Evolutionary conservation across 2,113 vertebrate genomes (phyloP), one percentile per base, ranked within the genome.

Genomic region (Mohoua ochrocephala): DNA sequence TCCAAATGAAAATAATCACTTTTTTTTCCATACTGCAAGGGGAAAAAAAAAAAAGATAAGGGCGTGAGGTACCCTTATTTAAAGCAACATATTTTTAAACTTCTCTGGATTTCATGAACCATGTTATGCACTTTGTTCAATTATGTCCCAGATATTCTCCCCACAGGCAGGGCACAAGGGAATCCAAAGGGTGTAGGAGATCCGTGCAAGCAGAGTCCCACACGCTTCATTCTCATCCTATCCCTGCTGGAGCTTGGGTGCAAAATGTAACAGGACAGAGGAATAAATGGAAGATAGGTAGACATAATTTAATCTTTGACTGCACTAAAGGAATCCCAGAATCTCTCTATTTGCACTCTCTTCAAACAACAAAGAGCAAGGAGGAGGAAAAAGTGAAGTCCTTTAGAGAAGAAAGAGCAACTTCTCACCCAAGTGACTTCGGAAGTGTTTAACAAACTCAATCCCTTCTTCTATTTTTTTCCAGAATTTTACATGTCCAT

Each of bases 391-490:
- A 37, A 49, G 19, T 11, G 23, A 59, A 2, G 13, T 41, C 14
- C 7, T 82, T 76, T 47, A 57, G 9, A 77, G 6, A 45, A 53
- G 7, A 87, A 79, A 53, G 49, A 52, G 24, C 47, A 87, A 94
- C 8, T 89, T 97, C 98, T 94, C 95, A 99, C 99, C 98, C 5
- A 99, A 95, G 71, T 99, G 99, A 97, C 99, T 99, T 77, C 99
- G 98, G 76, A 99, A 99, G 95, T 99, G 99, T 97, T 99, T 99
- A 84, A 99, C 99, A 97, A 99, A 99, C 96, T 99, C 99, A 75
- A 99, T 99, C 57, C 99, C 99, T 86, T 99, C 98, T 41, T 99
- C 98, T 93, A 99, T 98, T 91, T 99, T 99, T 98, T 99, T 99
- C 99, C 99, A 99, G 96, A 99, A 99, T 90, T 99, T 99, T 61